These are phyloP conservation scores for Cryptotis parvus DNA, from an alignment of 2,113 vertebrate species.

Conservation along the genomic window DNA sequence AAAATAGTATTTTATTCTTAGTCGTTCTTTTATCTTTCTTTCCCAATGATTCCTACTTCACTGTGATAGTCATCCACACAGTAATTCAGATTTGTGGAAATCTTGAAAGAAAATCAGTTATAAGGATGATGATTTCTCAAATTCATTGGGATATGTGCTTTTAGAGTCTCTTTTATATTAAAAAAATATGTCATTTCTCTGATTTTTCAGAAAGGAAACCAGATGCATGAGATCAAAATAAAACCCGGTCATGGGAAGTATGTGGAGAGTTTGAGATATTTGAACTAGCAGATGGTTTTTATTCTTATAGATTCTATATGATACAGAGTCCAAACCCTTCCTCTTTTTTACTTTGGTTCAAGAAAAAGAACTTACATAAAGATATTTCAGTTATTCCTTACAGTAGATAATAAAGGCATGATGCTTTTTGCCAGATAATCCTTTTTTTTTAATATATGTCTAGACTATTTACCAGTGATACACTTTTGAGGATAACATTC, in stretches of 20 bases:
- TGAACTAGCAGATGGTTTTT: slow-evolving; percentile 20
- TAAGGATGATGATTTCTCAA: slow-evolving; percentile 22
- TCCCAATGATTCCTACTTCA: background rate
- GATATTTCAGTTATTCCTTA: slow-evolving; percentile 47
- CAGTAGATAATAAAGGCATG: slow-evolving; percentile 43
- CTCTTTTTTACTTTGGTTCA: slow-evolving; percentile 51
- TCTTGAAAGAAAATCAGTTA: slow-evolving; percentile 66
- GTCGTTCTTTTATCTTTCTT: slow-evolving; percentile 54
- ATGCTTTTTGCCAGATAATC: slow-evolving; percentile 29
- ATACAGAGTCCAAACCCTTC: slow-evolving; percentile 14
- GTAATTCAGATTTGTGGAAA: slow-evolving; percentile 52
- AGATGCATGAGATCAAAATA: slow-evolving; percentile 17
- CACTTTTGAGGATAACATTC: slow-evolving; percentile 14
- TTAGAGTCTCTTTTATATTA: slow-evolving; percentile 19
- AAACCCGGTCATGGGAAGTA: background rate
- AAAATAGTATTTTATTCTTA: background rate
- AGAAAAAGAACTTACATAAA: slow-evolving; percentile 24
- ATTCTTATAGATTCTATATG: background rate
- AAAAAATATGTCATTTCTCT: slow-evolving; percentile 20
- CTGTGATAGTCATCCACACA: background rate
- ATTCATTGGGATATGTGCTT: slow-evolving; percentile 12
- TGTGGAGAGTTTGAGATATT: slow-evolving; percentile 1
- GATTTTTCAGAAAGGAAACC: slow-evolving; percentile 25
- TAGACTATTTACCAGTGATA: slow-evolving; percentile 1
- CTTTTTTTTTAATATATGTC: background rate